Evolutionary conservation across 2,888 invertebrate genomes (phyloP).

Genomic region (Lingula anatina): DNA sequence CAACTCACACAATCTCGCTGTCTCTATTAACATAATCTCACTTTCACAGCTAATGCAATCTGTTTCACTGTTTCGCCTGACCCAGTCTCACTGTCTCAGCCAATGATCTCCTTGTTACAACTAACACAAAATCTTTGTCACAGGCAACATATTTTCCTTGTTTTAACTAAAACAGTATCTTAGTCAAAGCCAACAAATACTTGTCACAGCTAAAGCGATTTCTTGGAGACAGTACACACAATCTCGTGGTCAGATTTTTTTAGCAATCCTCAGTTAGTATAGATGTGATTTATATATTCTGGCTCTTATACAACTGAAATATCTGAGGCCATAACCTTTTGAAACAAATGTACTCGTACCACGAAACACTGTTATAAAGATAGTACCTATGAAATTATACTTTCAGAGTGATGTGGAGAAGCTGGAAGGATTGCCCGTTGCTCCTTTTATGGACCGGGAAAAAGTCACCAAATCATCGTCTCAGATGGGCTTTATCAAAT

Average conservation of each 20-base stretch:
- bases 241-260: too few relatives aligned
- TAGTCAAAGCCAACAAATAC: too few relatives aligned
- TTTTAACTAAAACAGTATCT: too few relatives aligned
- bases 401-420: conserved; percentile 66
- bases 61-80: too few relatives aligned
- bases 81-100: too few relatives aligned
- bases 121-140: too few relatives aligned
- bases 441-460: conserved; percentile 81
- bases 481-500: conserved; percentile 77
- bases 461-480: conserved; percentile 79
- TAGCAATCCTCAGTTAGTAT: neutral
- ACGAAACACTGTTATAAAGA: too few relatives aligned
- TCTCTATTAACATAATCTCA: neutral
- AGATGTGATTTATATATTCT: neutral
- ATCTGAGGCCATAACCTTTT: neutral
- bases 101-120: too few relatives aligned
- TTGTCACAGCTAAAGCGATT: too few relatives aligned
- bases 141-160: too few relatives aligned
- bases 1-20: neutral
- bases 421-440: conserved; percentile 74
- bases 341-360: neutral
- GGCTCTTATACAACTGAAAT: neutral
- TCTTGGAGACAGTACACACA: too few relatives aligned
- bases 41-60: neutral
- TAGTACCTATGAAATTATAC: neutral